A percentile compares a stretch with the other conserved stretches of the same genome.
Conservation (phyloP, 2,888 invertebrate species). For the Lordiphosa fenestrarum region DNA sequence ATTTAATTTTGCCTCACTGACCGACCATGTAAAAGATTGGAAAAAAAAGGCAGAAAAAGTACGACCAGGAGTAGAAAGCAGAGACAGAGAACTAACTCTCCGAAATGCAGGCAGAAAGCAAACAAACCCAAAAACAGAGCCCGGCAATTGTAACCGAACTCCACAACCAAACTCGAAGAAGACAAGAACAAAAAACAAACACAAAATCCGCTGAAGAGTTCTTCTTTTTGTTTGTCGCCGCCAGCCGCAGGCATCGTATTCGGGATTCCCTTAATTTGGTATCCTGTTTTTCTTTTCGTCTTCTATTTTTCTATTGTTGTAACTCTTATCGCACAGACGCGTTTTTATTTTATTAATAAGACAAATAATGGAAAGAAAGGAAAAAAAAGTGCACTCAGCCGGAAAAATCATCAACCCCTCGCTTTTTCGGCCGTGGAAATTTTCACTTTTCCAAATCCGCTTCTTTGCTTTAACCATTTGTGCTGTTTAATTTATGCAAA, state of each 20-base stretch:
- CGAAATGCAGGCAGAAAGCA: constrained; percentile 20
- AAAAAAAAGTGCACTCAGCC: constrained; percentile 59
- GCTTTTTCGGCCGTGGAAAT: not conserved
- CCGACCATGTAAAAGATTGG: constrained; percentile 6
- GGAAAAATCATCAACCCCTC: constrained; percentile 51
- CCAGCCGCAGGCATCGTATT: constrained; percentile 13
- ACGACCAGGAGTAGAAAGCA: constrained; percentile 1
- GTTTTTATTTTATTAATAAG: constrained; percentile 56
- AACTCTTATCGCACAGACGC: constrained; percentile 23
- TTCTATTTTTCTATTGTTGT: constrained; percentile 13
- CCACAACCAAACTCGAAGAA: constrained; percentile 36
- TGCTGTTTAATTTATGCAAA: constrained; percentile 76
- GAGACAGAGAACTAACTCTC: constrained; percentile 37
- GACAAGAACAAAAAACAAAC: too few relatives aligned
- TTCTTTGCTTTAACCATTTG: constrained; percentile 40
- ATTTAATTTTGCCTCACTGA: constrained; percentile 18
- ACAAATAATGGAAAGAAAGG: constrained; percentile 49
- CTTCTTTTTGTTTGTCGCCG: constrained; percentile 33
- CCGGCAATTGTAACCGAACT: constrained; percentile 57
- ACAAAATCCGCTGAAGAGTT: constrained; percentile 43
- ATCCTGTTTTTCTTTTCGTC: constrained; percentile 3
- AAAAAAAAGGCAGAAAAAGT: constrained; percentile 3
- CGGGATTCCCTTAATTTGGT: constrained; percentile 15
- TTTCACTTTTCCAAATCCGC: constrained; percentile 4
- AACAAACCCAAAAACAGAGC: constrained; percentile 29